Evolutionary conservation across 2,888 invertebrate species (phyloP).

Genomic region (Leptopilina syphax): DNA sequence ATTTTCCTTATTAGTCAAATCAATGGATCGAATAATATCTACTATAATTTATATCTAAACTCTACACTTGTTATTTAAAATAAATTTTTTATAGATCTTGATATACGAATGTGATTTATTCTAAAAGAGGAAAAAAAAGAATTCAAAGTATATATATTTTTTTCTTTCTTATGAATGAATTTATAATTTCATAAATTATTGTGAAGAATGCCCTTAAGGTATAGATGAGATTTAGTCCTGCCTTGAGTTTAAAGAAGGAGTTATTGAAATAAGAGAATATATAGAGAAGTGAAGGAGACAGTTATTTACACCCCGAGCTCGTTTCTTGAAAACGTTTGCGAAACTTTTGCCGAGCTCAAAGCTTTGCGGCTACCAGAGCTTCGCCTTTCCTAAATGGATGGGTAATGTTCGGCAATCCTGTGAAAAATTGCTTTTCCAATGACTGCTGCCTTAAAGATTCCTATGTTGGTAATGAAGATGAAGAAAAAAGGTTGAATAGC

Average conservation of each 20-base stretch:
- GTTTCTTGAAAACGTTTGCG: conserved; percentile 44
- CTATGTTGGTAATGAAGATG: conserved; percentile 18
- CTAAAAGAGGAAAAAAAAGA: too few relatives aligned
- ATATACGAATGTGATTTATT: too few relatives aligned
- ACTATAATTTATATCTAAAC: too few relatives aligned
- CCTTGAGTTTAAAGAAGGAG: not conserved
- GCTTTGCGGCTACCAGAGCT: conserved; percentile 23
- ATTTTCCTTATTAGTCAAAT: too few relatives aligned
- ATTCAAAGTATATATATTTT: not conserved
- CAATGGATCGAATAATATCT: too few relatives aligned
- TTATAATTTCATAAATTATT: conserved; percentile 20
- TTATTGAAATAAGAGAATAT: conserved; percentile 35
- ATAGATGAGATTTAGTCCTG: conserved; percentile 15
- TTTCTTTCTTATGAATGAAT: not conserved
- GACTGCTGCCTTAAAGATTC: conserved; percentile 21
- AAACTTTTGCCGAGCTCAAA: conserved; percentile 55
- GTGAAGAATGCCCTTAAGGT: not conserved
- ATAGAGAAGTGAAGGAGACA: conserved; percentile 41
- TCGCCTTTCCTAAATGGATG: conserved; percentile 31
- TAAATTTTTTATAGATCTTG: too few relatives aligned
- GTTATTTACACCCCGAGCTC: conserved; percentile 42
- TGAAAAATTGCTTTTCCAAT: conserved; percentile 40
- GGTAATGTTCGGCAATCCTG: conserved; percentile 38
- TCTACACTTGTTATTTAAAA: too few relatives aligned
- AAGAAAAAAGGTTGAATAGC: not conserved